phyloP scores from a whole-genome alignment of 2,113 vertebrate genomes.

The Enhydra lutris region DNA sequence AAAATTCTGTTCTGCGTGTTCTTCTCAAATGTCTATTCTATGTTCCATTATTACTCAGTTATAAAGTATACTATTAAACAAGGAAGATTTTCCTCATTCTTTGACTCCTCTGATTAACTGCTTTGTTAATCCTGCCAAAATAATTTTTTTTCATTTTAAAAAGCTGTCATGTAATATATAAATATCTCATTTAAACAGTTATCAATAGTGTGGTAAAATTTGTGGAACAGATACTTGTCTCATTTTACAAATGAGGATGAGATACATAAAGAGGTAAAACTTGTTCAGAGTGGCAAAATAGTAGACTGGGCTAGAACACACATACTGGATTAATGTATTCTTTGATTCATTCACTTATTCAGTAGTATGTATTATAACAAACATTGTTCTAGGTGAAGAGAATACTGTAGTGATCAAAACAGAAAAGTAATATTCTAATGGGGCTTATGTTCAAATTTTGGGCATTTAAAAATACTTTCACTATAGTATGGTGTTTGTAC shows the following conservation, averaged over 20 bases:
- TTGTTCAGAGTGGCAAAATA: neutral
- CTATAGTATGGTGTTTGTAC: neutral
- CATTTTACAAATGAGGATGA: neutral
- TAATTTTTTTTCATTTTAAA: neutral
- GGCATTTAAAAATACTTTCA: neutral
- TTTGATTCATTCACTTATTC: neutral
- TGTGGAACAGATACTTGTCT: neutral
- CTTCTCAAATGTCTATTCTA: neutral
- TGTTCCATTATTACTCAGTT: neutral
- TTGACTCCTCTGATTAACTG: neutral
- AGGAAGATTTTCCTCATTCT: neutral
- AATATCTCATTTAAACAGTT: neutral
- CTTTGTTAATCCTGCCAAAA: constrained; percentile 1
- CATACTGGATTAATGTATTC: neutral
- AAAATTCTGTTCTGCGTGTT: neutral
- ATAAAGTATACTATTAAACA: neutral
- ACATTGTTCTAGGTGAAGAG: neutral
- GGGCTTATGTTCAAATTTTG: neutral
- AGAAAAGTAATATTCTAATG: neutral
- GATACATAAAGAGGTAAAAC: neutral
- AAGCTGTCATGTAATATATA: neutral
- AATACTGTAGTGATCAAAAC: neutral
- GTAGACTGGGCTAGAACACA: neutral
- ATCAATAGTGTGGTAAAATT: neutral
- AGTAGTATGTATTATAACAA: neutral